These are phyloP conservation scores for Idaea aversata DNA, from an alignment of 2,888 invertebrate species.

Conservation along the genomic window DNA sequence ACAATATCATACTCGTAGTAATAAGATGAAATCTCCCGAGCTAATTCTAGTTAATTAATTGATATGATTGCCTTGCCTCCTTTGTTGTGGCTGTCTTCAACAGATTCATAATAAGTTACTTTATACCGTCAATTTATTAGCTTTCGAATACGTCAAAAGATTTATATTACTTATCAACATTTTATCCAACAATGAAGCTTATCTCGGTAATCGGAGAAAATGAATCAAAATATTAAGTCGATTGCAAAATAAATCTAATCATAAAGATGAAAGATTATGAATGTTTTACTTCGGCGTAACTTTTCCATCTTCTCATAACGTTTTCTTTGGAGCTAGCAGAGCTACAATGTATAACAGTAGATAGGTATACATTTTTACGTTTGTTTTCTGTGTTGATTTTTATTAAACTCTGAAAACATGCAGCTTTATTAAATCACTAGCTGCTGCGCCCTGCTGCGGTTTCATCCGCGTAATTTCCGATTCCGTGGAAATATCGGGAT, in stretches of 20 bases:
- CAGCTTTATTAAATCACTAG: too few species aligned
- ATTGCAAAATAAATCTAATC: neutral
- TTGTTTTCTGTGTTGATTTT: neutral
- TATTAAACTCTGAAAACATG: neutral
- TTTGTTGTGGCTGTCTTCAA: neutral
- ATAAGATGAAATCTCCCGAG: neutral
- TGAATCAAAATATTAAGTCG: neutral
- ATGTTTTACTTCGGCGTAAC: neutral
- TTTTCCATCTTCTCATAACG: neutral
- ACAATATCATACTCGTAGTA: neutral
- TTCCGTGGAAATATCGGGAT: too few species aligned
- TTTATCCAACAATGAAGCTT: neutral
- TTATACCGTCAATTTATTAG: neutral
- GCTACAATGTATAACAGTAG: neutral
- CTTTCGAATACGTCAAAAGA: neutral
- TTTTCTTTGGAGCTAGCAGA: neutral
- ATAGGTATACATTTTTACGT: neutral
- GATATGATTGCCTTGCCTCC: neutral
- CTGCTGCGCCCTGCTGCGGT: too few species aligned
- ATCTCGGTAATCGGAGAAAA: neutral
- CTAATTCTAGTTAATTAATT: neutral
- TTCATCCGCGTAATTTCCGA: too few species aligned
- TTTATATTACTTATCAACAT: neutral
- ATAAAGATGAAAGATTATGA: neutral
- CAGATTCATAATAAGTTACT: neutral